Base-by-base conservation (phyloP, 2,113 vertebrate species). In the Dipodomys stephensi region DNA sequence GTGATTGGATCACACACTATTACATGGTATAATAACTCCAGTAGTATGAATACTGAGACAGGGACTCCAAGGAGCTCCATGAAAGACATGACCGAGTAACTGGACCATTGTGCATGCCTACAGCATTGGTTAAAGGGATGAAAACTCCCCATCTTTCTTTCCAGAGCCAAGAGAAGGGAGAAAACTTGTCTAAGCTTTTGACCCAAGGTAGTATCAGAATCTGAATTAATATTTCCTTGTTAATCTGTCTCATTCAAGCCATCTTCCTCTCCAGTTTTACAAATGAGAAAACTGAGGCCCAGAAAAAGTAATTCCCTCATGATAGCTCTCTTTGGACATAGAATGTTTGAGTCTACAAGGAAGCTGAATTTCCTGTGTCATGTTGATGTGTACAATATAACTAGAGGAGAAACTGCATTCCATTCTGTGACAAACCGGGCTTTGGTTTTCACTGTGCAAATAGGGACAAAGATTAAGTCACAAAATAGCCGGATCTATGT, bases 101-200 rank as follows among this genome's bases (percentile, higher is more conserved):
- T 30, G 20, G 88, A 30, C 13, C 57, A 79, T 68, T 32, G 16
- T 32, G 9, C 12, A 84, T 9, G 22, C 16, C 6, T 60, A 53
- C 44, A 79, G 32, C 23, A 77, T 30, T 57, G 39, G 23, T 20
- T 28, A 83, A 9, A 83, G 49, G 11, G 35, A 7, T n/a, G 11
- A 64, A 69, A n/a, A 72, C 67, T 77, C 20, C 77, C 35, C 22
- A 0, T 86, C n/a, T 94, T 86, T 18, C 15, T 94, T 93, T 83
- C n/a, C 39, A 7, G 16, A 72, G 9, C 13, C 22, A 20, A 65
- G 67, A 85, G 39, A 83, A 84, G 5, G 57, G 16, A 95, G 25
- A 39, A 87, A 62, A 76, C 22, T 88, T 88, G n/a, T 49, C 27
- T 49, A 95, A 88, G 71, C 32, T 88, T 53, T 57, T 69, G 53